These are phyloP conservation scores for Todiramphus saurophagus DNA, from an alignment of 2,113 vertebrate genomes.

Conservation along the genomic window DNA sequence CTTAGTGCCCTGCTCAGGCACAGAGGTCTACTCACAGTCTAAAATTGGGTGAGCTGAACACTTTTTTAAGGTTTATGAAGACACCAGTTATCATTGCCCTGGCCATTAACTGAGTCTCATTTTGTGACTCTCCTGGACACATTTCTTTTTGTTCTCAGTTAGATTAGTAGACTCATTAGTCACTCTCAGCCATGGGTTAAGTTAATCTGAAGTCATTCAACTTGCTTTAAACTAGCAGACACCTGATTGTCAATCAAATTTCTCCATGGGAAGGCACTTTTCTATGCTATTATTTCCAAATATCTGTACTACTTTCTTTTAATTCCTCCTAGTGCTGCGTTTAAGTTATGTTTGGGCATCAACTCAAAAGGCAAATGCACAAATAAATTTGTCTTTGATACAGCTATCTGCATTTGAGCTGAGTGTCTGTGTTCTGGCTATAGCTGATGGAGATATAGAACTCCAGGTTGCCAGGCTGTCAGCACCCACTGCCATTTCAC, in stretches of 20 bases:
- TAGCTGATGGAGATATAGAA: neutral
- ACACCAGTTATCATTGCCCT: neutral
- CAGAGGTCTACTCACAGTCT: neutral
- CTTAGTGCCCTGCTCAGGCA: neutral
- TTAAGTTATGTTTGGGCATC: neutral
- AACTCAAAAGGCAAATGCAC: neutral
- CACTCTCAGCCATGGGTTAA: neutral
- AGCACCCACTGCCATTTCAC: neutral
- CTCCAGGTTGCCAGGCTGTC: neutral
- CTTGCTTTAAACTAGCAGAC: neutral
- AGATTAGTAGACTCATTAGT: neutral
- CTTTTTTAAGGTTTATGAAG: neutral
- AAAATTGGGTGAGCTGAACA: neutral
- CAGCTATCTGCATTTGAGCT: neutral
- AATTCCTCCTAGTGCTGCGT: neutral
- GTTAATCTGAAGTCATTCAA: neutral
- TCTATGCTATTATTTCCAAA: neutral
- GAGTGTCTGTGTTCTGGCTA: neutral
- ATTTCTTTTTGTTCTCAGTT: neutral
- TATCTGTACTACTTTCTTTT: neutral
- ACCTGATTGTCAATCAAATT: neutral
- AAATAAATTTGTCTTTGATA: neutral
- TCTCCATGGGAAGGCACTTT: neutral
- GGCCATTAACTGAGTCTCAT: neutral
- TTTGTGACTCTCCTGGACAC: neutral